phyloP scores from a whole-genome alignment of 2,113 vertebrate genomes.

The Spea multiplicata region DNA sequence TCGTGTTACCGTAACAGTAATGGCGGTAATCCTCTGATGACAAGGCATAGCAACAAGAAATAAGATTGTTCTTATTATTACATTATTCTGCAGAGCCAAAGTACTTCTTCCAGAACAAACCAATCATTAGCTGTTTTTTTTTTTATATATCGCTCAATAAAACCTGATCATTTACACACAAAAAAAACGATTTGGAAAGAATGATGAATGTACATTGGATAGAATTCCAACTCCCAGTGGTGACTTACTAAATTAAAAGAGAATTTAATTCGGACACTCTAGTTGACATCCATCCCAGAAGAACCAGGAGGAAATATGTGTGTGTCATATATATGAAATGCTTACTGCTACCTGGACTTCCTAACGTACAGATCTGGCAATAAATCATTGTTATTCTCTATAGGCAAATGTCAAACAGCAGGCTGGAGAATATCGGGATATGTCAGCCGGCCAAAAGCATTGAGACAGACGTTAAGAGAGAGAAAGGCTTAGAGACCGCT shows the following conservation, averaged over 20 bases:
- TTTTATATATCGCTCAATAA: not conserved
- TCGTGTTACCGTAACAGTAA: slow-evolving; percentile 95
- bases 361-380: slow-evolving; percentile 31
- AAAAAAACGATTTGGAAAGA: not conserved
- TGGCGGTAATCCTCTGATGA: slow-evolving; percentile 96
- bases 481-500: slow-evolving; percentile 51
- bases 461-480: slow-evolving; percentile 50
- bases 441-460: slow-evolving; percentile 47
- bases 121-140: not conserved
- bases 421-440: slow-evolving; percentile 41
- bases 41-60: slow-evolving; percentile 68
- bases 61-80: slow-evolving; percentile 37
- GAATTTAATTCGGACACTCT: slow-evolving; percentile 4
- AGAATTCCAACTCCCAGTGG: not conserved
- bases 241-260: not conserved
- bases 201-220: slow-evolving; percentile 11
- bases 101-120: slow-evolving; percentile 1
- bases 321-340: slow-evolving; percentile 12
- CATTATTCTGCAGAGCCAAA: not conserved
- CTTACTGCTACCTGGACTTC: slow-evolving; percentile 50
- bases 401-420: slow-evolving; percentile 44
- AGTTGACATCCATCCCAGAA: slow-evolving; percentile 15
- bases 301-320: slow-evolving; percentile 16
- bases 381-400: slow-evolving; percentile 47
- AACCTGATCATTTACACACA: too few species aligned